phyloP scores from a whole-genome alignment of 2,797 vertebrate species.

The Acanthis flammea region DNA sequence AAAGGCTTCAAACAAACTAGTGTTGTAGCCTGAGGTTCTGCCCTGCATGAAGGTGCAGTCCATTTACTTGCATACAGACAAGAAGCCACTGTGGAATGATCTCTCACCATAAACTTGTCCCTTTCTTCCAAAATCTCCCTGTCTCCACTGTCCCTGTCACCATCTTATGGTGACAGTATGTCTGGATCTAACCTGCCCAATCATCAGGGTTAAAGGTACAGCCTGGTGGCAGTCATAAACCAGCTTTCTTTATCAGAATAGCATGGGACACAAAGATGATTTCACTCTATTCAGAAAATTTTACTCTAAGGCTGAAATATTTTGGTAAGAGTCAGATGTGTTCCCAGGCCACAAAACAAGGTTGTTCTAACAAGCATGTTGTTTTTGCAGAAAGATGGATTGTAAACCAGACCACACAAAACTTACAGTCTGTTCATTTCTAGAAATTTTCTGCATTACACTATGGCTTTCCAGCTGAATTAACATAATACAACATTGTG shows the following conservation, averaged over 20 bases:
- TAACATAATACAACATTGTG: not conserved
- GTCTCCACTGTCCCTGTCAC: not conserved
- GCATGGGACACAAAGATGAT: not conserved
- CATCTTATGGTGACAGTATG: not conserved
- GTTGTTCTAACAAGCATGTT: not conserved
- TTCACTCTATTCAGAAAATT: not conserved
- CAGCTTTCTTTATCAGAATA: not conserved
- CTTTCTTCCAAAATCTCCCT: not conserved
- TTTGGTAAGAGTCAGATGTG: not conserved
- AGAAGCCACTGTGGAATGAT: not conserved
- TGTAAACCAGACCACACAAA: not conserved
- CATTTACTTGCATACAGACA: accelerated
- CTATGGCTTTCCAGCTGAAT: not conserved
- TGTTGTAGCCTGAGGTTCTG: not conserved
- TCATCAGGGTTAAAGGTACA: not conserved
- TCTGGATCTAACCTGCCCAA: not conserved
- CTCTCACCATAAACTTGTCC: not conserved
- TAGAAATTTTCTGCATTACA: not conserved
- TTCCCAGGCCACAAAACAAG: not conserved
- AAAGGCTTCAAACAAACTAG: not conserved
- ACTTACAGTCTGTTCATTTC: not conserved
- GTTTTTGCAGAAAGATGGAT: not conserved
- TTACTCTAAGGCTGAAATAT: not conserved
- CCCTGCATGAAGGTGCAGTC: not conserved
- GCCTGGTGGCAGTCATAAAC: too few relatives aligned